A percentile compares a stretch with the other conserved stretches of the same genome.
Evolutionary conservation across 1,140 invertebrate genomes (phyloP).

Genomic region (Bombus pyrosoma): DNA sequence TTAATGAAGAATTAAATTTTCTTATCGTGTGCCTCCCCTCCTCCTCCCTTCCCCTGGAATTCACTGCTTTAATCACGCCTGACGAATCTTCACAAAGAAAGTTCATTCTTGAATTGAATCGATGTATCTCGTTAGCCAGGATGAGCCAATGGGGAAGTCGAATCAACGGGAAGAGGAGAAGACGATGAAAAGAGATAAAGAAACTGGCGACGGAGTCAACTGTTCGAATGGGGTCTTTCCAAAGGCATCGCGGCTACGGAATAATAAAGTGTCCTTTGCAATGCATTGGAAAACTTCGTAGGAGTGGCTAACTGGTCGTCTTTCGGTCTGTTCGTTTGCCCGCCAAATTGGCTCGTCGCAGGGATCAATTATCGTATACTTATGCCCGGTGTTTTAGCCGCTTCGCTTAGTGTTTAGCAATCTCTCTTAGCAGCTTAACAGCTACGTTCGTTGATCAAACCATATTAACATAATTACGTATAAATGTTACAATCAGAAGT

Average conservation of each 20-base stretch:
- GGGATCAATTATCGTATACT: no score
- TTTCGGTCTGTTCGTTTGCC: constrained; percentile 20
- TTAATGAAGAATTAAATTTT: constrained; percentile 78
- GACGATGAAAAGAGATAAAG: constrained; percentile 31
- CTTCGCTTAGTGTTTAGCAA: no score
- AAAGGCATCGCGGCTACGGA: constrained; percentile 49
- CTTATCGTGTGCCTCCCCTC: constrained; percentile 71
- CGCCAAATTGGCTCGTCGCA: no score
- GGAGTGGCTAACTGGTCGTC: constrained; percentile 33
- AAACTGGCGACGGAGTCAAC: constrained; percentile 47
- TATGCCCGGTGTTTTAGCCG: no score
- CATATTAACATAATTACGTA: no score
- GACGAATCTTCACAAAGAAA: constrained; percentile 67
- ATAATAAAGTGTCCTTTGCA: constrained; percentile 60
- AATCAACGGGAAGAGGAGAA: constrained; percentile 31
- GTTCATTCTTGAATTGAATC: constrained; percentile 55
- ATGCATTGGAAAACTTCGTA: constrained; percentile 38
- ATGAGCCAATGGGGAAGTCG: neutral
- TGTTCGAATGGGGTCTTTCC: constrained; percentile 46
- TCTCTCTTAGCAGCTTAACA: no score
- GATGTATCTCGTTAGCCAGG: constrained; percentile 65
- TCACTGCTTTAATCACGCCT: constrained; percentile 72
- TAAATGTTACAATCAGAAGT: no score
- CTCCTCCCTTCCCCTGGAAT: constrained; percentile 49
- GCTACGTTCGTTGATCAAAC: no score